Evolutionary conservation across 2,888 invertebrate species (phyloP), one percentile per base, ranked within the genome.

Genomic region (Busseola fusca): DNA sequence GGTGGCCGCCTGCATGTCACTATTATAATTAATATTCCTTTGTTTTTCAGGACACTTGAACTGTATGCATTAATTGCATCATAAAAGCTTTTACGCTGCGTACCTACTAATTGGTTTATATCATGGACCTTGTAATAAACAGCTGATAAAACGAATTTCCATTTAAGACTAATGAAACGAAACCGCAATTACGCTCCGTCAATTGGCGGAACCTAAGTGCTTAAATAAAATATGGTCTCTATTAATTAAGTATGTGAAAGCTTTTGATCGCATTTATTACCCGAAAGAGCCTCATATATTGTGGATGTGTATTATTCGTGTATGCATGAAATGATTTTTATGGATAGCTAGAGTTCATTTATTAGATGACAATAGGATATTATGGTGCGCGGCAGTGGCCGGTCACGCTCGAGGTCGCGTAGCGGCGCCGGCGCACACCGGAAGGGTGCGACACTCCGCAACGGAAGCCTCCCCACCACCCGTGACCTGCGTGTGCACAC

Each of bases 401-500:
- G 88, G 94, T 94, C 93, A 94, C 93, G 95, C 91, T 91, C 88
- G 86, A 87, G 79, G 87, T 84, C 83, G 65, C 69, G 78, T 84
- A 84, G 82, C 84, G 86, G 92, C 92, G 93, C 93, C 87, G 89
- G 91, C 92, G 92, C 93, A 90, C 83, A 88, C 93, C 93, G 93
- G 95, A 95, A 95, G 95, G 95, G 95, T 91, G 95, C 94, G 94
- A 92, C 94, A 92, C 92, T 91, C 82, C 86, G 77, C 88, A 86
- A 91, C 94, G 94, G 94, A 94, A 92, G 81, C 89, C 91, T 90
- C 92, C 92, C 89, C 90, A 88, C 90, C 88, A 91, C 92, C 92
- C 93, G 92, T 92, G 94, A 94, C 94, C 91, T 89, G 90, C 84
- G 86, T 82, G 74, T 72, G 85, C 88, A 88, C 93, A 94, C 91